These are phyloP conservation scores for Ostrea denselamellosa DNA, from an alignment of 1,140 invertebrate genomes.

Conservation along the genomic window DNA sequence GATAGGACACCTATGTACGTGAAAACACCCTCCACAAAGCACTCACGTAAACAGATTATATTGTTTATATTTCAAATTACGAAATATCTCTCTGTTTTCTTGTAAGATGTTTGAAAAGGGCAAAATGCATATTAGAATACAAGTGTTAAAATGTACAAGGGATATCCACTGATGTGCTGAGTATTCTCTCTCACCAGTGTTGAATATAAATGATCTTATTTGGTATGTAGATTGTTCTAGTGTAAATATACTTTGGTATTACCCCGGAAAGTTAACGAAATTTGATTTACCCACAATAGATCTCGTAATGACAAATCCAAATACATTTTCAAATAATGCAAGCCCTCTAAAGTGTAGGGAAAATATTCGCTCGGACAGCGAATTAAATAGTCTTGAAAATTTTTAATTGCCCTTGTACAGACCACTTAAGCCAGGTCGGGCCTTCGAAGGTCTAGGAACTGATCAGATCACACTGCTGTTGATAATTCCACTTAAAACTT, in stretches of 20 bases:
- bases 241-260: constrained; percentile 20
- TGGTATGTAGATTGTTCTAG: neutral
- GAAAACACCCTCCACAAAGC: no score
- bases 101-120: neutral
- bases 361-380: neutral
- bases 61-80: no score
- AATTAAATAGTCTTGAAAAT: constrained; percentile 5
- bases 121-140: no score
- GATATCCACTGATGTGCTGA: neutral
- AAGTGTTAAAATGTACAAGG: neutral
- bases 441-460: neutral
- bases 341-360: neutral
- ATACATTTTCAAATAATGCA: constrained; percentile 33
- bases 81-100: no score
- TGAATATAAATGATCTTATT: neutral
- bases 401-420: constrained; percentile 4
- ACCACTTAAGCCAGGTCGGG: neutral
- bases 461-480: constrained; percentile 27
- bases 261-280: neutral
- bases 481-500: constrained; percentile 38
- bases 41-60: no score
- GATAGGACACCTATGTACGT: no score
- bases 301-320: constrained; percentile 22
- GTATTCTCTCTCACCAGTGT: neutral
- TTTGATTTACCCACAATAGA: constrained; percentile 12